Evolutionary conservation across 2,888 invertebrate species (phyloP).

Genomic region (Timema podura): DNA sequence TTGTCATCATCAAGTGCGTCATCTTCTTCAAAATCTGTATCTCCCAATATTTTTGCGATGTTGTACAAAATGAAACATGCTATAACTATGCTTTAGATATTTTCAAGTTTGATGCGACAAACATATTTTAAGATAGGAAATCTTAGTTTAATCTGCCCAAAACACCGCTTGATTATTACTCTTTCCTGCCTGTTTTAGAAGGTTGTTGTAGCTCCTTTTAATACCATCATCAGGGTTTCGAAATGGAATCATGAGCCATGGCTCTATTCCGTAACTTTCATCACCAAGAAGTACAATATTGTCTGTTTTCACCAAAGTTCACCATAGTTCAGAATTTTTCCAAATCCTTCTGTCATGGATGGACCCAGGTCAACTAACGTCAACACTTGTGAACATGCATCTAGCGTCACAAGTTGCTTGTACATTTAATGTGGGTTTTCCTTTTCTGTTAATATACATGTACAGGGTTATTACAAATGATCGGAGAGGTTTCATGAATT

Average conservation of each 20-base stretch:
- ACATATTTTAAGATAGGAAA: too few relatives aligned
- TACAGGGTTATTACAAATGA: background rate
- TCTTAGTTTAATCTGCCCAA: background rate
- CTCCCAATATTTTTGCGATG: too few relatives aligned
- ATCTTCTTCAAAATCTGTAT: too few relatives aligned
- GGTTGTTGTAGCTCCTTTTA: background rate
- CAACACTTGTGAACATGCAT: background rate
- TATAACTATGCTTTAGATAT: too few relatives aligned
- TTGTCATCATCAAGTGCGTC: too few relatives aligned
- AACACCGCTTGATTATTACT: background rate
- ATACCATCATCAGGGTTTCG: background rate
- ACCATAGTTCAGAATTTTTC: background rate
- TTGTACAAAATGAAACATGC: too few relatives aligned
- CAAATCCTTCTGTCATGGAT: background rate
- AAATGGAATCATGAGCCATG: background rate
- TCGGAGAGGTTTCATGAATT: background rate
- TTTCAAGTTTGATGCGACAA: too few relatives aligned
- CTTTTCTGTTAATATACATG: too few relatives aligned
- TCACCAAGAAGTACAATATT: background rate
- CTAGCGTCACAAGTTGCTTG: background rate
- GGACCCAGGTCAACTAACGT: background rate
- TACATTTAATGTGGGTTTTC: conserved; percentile 1
- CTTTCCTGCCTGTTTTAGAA: conserved; percentile 3
- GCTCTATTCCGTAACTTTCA: background rate
- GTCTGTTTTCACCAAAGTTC: background rate